Conservation (phyloP, 2,797 vertebrate genomes). For the Smutsia temminckii region DNA sequence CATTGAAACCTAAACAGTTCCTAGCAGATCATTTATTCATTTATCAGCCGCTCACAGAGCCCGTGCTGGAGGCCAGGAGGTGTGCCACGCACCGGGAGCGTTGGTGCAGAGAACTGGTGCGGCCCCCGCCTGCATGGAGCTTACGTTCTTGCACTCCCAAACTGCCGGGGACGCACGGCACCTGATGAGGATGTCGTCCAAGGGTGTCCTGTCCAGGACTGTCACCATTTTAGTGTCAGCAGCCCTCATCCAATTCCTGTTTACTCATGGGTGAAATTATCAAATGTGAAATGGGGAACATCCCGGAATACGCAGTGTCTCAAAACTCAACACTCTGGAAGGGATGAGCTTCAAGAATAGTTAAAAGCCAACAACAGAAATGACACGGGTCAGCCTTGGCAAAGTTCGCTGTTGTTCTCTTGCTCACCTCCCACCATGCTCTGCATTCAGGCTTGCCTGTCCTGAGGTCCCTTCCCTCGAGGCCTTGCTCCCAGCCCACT, state of each 20-base stretch:
- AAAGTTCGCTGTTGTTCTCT: rapidly evolving
- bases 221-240: not conserved
- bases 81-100: not conserved
- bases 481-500: not conserved
- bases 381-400: not conserved
- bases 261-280: not conserved
- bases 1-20: not conserved
- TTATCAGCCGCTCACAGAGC: rapidly evolving
- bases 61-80: not conserved
- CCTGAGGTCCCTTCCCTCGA: rapidly evolving
- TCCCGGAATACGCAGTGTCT: not conserved
- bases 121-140: not conserved
- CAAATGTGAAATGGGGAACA: not conserved
- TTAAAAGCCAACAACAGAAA: not conserved
- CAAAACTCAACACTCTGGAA: not conserved
- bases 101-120: rapidly evolving
- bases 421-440: too few species aligned
- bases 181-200: rapidly evolving
- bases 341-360: not conserved
- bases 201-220: not conserved
- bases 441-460: not conserved
- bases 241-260: not conserved
- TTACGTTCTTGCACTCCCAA: not conserved
- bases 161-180: not conserved
- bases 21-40: not conserved